Conservation (phyloP, 2,797 vertebrate genomes). For the Acrossocheilus wenchowensis region DNA sequence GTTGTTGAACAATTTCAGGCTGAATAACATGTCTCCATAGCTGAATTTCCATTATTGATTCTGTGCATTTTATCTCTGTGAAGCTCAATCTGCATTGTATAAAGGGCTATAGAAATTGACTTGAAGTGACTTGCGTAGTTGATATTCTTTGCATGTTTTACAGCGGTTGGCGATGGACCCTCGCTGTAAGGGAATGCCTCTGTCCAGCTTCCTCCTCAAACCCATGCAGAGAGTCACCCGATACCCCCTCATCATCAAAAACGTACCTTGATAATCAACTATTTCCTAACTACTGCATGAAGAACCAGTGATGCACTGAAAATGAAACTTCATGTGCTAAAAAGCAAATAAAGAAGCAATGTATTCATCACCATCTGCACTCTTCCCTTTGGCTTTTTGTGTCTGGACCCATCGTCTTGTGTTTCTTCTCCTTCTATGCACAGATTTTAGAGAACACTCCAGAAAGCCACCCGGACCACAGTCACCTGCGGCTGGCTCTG, state of each 20-base stretch:
- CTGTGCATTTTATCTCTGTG: background rate
- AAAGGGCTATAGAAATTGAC: background rate
- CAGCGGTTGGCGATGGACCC: constrained; percentile 98
- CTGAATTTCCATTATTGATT: background rate
- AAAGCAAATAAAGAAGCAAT: background rate
- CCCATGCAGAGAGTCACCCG: constrained; percentile 98
- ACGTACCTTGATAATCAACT: constrained; percentile 74
- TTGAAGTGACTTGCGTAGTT: background rate
- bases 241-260: constrained; percentile 98
- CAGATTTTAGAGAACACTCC: constrained; percentile 97
- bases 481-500: constrained; percentile 92
- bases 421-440: background rate
- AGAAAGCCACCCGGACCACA: constrained; percentile 94
- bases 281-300: background rate
- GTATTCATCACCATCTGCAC: background rate
- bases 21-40: too few species aligned
- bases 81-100: background rate
- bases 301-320: background rate
- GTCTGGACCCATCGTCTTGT: background rate
- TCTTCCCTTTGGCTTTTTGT: background rate
- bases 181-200: constrained; percentile 96
- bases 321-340: background rate
- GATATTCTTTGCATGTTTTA: constrained; percentile 41
- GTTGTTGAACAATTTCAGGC: too few species aligned
- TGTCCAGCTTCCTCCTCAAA: constrained; percentile 97